These are phyloP conservation scores for Pachypanchax playfairii DNA, from an alignment of 2,113 vertebrate genomes.

Conservation along the genomic window DNA sequence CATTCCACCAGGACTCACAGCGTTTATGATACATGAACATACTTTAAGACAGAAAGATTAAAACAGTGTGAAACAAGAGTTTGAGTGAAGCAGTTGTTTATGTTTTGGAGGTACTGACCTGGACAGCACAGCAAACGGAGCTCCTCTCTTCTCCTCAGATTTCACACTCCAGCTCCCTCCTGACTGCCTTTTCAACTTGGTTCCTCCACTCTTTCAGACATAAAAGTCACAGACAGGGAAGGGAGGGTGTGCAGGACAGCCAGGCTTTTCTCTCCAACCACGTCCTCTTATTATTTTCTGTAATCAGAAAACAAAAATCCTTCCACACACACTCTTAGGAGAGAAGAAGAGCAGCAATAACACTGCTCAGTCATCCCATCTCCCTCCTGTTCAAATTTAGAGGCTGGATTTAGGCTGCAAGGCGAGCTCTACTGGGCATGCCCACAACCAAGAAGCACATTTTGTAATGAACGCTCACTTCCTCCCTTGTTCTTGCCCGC, in stretches of 20 bases:
- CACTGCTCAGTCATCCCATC: constrained; percentile 76
- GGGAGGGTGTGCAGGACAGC: constrained; percentile 30
- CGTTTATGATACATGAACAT: neutral
- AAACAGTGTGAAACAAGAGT: no score
- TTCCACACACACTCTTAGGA: constrained; percentile 43
- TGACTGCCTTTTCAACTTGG: constrained; percentile 54
- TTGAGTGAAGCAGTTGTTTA: no score
- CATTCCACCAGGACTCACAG: neutral
- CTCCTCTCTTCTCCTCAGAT: constrained; percentile 52
- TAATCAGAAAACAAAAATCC: constrained; percentile 36
- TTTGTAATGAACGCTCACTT: constrained; percentile 87
- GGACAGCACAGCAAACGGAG: constrained; percentile 44
- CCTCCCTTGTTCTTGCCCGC: constrained; percentile 81
- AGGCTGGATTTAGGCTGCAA: constrained; percentile 83
- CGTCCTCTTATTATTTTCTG: constrained; percentile 22
- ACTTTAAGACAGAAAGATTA: no score
- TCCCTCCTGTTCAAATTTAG: constrained; percentile 82
- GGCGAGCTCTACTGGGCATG: constrained; percentile 84
- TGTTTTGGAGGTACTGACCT: constrained; percentile 61
- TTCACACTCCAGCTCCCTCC: constrained; percentile 64
- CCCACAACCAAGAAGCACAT: constrained; percentile 81
- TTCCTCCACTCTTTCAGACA: constrained; percentile 44
- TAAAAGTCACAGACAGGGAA: constrained; percentile 56
- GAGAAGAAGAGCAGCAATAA: constrained; percentile 54
- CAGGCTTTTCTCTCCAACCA: constrained; percentile 28